These are phyloP conservation scores for Axea sp. DNA, from an alignment of 2,888 invertebrate species.

Conservation along the genomic window DNA sequence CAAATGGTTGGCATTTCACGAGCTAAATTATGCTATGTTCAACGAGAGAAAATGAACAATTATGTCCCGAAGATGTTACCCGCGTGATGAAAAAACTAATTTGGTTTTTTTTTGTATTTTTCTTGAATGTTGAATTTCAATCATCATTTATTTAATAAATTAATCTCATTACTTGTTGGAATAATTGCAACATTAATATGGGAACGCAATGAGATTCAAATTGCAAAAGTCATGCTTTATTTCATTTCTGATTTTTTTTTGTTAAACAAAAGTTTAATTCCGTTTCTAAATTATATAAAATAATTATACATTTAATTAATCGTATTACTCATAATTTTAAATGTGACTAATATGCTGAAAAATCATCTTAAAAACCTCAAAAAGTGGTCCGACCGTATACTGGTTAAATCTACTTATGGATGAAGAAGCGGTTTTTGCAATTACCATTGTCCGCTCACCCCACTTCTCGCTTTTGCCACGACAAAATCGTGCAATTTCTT, in stretches of 20 bases:
- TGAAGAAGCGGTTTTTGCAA: constrained; percentile 13
- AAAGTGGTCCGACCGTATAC: constrained; percentile 12
- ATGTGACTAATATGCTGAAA: too few relatives aligned
- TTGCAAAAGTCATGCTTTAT: too few relatives aligned
- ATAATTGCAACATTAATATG: too few relatives aligned
- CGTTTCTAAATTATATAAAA: too few relatives aligned
- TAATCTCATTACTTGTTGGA: too few relatives aligned
- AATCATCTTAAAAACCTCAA: not conserved
- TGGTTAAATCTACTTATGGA: constrained; percentile 36
- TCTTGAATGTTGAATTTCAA: too few relatives aligned
- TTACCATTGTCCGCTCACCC: constrained; percentile 1
- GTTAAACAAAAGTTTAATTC: too few relatives aligned
- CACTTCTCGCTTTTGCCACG: not conserved
- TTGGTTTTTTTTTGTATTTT: constrained; percentile 1
- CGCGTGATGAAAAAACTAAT: constrained; percentile 25
- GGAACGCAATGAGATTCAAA: too few relatives aligned
- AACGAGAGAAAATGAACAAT: constrained; percentile 41
- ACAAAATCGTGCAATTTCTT: constrained; percentile 40
- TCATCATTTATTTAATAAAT: too few relatives aligned
- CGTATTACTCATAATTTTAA: too few relatives aligned
- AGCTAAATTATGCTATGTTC: constrained; percentile 26
- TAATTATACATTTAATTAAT: too few relatives aligned
- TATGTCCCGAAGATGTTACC: constrained; percentile 31
- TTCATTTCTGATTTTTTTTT: too few relatives aligned
- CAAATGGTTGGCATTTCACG: constrained; percentile 34